Base-by-base conservation (phyloP, 2,113 vertebrate species). In the Myocastor coypus region DNA sequence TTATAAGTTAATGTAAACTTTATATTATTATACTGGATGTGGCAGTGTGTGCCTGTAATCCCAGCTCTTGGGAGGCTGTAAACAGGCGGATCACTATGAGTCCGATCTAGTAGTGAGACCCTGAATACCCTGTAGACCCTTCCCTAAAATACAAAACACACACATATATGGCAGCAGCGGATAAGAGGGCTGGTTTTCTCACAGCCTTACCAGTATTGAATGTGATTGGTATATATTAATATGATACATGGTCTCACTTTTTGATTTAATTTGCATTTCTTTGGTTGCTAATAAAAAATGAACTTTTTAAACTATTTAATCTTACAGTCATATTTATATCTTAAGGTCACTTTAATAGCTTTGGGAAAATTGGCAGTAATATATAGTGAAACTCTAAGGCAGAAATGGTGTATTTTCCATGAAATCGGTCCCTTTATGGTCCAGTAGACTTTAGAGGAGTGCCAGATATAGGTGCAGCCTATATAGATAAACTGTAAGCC, bases 231-330 rank as follows among this genome's bases (percentile, higher is more conserved):
- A 9, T 75, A 26, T 75, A 24, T 12, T 30, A 77, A 14, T 77
- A 12, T 46, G 26, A 46, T 77, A 5, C 13, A 30, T 77, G 73
- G 22, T 26, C 73, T 46, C 24, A 16, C 40, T 37, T 73, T 94
- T 90, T 92, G 37, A 89, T 75, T 91, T 69, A 66, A 68, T 92
- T 52, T 88, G 40, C 16, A 66, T 52, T 96, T 94, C 42, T 75
- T 93, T 80, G 34, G 37, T 90, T 73, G 28, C 34, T 83, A 75
- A 32, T 55, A n/a, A 64, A 64, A 61, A 95, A 22, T 61, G 34
- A 94, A 82, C n/a, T 68, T 87, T 52, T 50, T 87, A 30, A 78
- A 37, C 40, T 37, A n/a, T 64, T 91, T 92, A 52, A 40, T 86
- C 75, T 87, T 78, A 69, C 13, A 77, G n/a, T 55, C 17, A 64